These are phyloP conservation scores for Glandiceps talaboti DNA, from an alignment of 53 echinoderm and acorn worm genomes.

Conservation along the genomic window DNA sequence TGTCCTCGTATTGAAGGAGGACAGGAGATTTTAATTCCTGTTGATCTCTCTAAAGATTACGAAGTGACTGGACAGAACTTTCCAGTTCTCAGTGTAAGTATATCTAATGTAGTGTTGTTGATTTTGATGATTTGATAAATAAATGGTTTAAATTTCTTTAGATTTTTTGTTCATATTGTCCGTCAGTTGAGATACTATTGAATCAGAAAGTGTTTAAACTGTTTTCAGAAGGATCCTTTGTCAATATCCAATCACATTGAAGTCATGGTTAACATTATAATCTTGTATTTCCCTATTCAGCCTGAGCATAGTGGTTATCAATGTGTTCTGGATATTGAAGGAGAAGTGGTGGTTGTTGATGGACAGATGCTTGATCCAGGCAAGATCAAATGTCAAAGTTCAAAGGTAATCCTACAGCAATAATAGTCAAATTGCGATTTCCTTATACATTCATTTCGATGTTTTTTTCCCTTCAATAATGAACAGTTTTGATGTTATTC, in stretches of 20 bases:
- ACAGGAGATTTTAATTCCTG: conserved; percentile 53
- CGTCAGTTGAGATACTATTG: too few species aligned
- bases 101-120: neutral
- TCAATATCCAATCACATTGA: too few species aligned
- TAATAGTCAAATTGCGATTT: neutral
- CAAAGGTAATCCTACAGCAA: neutral
- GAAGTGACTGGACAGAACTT: conserved; percentile 41
- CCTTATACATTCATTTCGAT: too few species aligned
- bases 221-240: too few species aligned
- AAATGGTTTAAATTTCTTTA: too few species aligned
- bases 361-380: neutral
- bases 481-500: too few species aligned
- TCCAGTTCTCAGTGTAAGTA: conserved; percentile 3
- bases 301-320: conserved; percentile 21
- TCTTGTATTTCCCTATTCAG: neutral
- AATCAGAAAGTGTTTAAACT: too few species aligned
- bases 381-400: neutral
- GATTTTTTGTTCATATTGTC: too few species aligned
- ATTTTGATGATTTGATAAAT: neutral
- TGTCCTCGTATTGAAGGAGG: conserved; percentile 27
- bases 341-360: conserved; percentile 7
- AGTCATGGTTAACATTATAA: neutral
- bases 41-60: conserved; percentile 20
- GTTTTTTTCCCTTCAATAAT: too few species aligned
- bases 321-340: conserved; percentile 49